Evolutionary conservation across 2,888 invertebrate genomes (phyloP), one percentile per base, ranked within the genome.

Genomic region (Diarsia mendica): DNA sequence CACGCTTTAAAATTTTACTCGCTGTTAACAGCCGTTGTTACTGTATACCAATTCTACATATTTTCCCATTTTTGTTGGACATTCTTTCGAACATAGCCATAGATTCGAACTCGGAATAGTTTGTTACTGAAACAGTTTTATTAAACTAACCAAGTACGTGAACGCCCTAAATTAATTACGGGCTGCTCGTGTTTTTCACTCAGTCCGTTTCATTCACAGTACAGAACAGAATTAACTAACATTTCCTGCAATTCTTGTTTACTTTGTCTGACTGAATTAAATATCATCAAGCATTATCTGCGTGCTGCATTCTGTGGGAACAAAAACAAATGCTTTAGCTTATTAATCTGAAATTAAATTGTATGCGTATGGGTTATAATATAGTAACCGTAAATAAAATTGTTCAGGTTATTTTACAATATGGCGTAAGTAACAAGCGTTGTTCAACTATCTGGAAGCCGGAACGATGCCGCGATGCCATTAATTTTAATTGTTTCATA

Each of bases 1-100:
- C 85, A 85, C 82, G 85, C 80, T 91, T 90, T 90, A 86, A 91
- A 87, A 91, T 86, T 80, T 85, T 89, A 90, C 91, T 90, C 89
- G 87, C 85, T 85, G 86, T 86, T 83, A 84, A 80, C 39, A 51
- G 20, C 60, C 63, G 18, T 63, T 88, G 85, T 89, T 89, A 44
- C 46, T 77, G 72, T 73, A 72, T 79, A 67, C 67, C 73, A 75
- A 86, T 83, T 61, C 58, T 48, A 64, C 67, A 60, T 74, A 80
- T 70, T 81, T 73, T 67, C 67, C 63, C 15, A 67, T 73, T 81
- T 69, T 64, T 72, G 60, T 70, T 23, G n/a, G n/a, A 79, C 46
- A 66, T 61, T 78, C 64, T 70, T 61, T 71, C 11, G 33, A 39
- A 66, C 13, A 64, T 33, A 20, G 55, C 46, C 71, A 60, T 61